Evolutionary conservation across 2,113 vertebrate species (phyloP).

Genomic region (Cyanoliseus patagonus): DNA sequence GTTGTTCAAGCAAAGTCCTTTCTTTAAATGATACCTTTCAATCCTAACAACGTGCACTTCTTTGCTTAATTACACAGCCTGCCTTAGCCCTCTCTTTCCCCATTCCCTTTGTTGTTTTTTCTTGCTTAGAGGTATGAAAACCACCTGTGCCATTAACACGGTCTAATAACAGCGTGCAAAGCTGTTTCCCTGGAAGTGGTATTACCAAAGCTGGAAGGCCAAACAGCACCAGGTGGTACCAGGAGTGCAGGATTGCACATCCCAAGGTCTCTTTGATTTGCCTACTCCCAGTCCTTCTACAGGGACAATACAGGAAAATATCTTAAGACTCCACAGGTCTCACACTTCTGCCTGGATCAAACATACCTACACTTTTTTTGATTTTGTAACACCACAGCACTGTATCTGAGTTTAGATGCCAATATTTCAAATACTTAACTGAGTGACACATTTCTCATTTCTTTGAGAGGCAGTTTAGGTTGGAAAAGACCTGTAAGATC

Average conservation of each 20-base stretch:
- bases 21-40: not conserved
- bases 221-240: not conserved
- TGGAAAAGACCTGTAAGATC: not conserved
- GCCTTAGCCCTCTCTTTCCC: not conserved
- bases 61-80: not conserved
- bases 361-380: not conserved
- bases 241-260: not conserved
- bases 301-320: not conserved
- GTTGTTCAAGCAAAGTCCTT: not conserved
- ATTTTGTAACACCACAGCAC: not conserved
- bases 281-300: not conserved
- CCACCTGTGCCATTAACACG: slow-evolving; percentile 5
- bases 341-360: not conserved
- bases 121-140: slow-evolving; percentile 2
- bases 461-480: not conserved
- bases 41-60: not conserved
- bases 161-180: not conserved
- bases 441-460: not conserved
- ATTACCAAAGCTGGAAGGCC: not conserved
- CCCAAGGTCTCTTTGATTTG: not conserved
- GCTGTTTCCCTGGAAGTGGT: not conserved
- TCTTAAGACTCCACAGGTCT: not conserved
- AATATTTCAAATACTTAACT: not conserved
- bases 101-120: not conserved
- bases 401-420: not conserved